Evolutionary conservation across 1,140 invertebrate genomes (phyloP).

Genomic region (Pachyrhynchus sulphureomaculatus): DNA sequence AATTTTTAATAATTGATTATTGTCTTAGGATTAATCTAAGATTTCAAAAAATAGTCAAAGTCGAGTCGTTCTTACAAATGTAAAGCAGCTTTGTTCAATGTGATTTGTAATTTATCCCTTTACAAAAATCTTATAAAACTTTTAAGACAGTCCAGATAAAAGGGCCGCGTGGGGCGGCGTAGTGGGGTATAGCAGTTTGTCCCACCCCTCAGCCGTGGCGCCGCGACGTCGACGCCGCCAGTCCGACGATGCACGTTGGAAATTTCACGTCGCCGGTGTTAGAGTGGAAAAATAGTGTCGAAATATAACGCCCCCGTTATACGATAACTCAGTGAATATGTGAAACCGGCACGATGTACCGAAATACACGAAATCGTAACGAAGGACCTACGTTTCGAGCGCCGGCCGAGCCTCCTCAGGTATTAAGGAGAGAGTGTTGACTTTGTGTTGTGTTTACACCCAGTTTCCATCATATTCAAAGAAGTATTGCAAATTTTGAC

Average conservation of each 20-base stretch:
- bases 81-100: too few relatives aligned
- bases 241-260: slow-evolving; percentile 26
- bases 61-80: too few relatives aligned
- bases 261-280: slow-evolving; percentile 4
- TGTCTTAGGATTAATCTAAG: too few relatives aligned
- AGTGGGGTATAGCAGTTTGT: slow-evolving; percentile 10
- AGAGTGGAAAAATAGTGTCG: not conserved
- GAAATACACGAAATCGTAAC: slow-evolving; percentile 10
- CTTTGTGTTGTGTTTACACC: not conserved
- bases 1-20: too few relatives aligned
- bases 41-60: too few relatives aligned
- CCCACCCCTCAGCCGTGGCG: slow-evolving; percentile 32
- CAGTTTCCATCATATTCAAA: not conserved
- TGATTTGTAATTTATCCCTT: not conserved
- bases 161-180: not conserved
- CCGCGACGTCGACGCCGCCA: slow-evolving; percentile 39
- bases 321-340: slow-evolving; percentile 7
- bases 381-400: slow-evolving; percentile 3
- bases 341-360: slow-evolving; percentile 14
- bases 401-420: not conserved
- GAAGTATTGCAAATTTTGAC: slow-evolving; percentile 1
- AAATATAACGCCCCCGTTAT: slow-evolving; percentile 20
- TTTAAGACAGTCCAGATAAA: slow-evolving; percentile 5
- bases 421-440: slow-evolving; percentile 6
- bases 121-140: not conserved